phyloP scores from a whole-genome alignment of 2,888 invertebrate species.

The Trilocha varians region DNA sequence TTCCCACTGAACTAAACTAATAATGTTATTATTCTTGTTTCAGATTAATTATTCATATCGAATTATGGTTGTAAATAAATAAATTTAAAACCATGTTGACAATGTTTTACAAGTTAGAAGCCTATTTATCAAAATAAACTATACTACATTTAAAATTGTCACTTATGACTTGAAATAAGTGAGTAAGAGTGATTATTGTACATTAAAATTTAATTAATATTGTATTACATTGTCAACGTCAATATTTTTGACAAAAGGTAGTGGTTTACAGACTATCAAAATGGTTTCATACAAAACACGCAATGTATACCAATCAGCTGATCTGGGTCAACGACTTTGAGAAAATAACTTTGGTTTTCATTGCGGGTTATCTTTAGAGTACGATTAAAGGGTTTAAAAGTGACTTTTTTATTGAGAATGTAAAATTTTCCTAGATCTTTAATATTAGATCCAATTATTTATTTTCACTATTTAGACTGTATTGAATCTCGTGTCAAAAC shows the following conservation, averaged over 20 bases:
- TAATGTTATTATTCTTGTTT: slow-evolving; percentile 3
- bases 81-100: slow-evolving; percentile 46
- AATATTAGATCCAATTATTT: not conserved
- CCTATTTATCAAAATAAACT: too few species aligned
- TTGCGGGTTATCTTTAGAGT: too few species aligned
- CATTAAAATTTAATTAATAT: slow-evolving; percentile 5
- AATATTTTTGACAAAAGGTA: slow-evolving; percentile 13
- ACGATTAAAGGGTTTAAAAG: too few species aligned
- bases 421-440: too few species aligned
- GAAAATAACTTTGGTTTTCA: too few species aligned
- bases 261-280: not conserved
- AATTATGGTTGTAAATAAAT: slow-evolving; percentile 7
- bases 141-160: too few species aligned
- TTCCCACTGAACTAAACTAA: too few species aligned
- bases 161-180: too few species aligned
- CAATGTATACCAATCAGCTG: too few species aligned
- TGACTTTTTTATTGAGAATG: too few species aligned
- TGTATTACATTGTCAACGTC: slow-evolving; percentile 53
- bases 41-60: slow-evolving; percentile 11
- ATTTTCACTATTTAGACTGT: not conserved
- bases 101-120: slow-evolving; percentile 32
- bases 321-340: too few species aligned
- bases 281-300: too few species aligned
- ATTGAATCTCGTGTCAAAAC: slow-evolving; percentile 28
- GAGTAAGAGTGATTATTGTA: not conserved